Conservation (phyloP, 2,113 vertebrate genomes). For the Mesocricetus auratus region DNA sequence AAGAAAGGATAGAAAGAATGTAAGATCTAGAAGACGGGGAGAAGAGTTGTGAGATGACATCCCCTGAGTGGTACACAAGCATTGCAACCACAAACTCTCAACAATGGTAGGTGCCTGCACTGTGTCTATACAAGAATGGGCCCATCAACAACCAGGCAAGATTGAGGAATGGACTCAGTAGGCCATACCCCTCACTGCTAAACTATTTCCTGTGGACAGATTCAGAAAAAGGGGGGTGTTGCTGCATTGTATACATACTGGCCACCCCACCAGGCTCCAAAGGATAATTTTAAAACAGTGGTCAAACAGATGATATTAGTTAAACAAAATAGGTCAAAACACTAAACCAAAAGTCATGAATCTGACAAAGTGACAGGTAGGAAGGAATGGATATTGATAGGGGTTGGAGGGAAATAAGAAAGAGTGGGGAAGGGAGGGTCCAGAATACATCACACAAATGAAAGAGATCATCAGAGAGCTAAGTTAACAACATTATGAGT, state of each 20-base stretch:
- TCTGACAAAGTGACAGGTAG: neutral
- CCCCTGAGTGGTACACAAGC: neutral
- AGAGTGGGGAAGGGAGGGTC: neutral
- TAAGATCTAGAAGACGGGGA: neutral
- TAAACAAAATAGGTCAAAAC: neutral
- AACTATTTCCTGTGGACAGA: neutral
- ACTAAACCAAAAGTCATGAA: neutral
- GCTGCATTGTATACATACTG: neutral
- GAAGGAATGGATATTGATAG: neutral
- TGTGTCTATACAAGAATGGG: neutral
- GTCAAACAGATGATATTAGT: neutral
- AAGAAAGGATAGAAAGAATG: neutral
- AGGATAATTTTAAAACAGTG: neutral
- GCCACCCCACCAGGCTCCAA: neutral
- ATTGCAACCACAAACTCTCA: neutral
- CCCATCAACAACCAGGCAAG: neutral
- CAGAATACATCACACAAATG: neutral
- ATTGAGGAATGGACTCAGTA: neutral
- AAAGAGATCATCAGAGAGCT: too few relatives aligned
- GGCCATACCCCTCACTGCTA: too few relatives aligned
- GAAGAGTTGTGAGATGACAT: too few relatives aligned
- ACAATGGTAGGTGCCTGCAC: neutral
- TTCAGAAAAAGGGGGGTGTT: neutral
- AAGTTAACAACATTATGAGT: too few relatives aligned
- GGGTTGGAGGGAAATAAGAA: neutral